Conservation (phyloP, 2,113 vertebrate genomes). For the Lepidothrix coronata region DNA sequence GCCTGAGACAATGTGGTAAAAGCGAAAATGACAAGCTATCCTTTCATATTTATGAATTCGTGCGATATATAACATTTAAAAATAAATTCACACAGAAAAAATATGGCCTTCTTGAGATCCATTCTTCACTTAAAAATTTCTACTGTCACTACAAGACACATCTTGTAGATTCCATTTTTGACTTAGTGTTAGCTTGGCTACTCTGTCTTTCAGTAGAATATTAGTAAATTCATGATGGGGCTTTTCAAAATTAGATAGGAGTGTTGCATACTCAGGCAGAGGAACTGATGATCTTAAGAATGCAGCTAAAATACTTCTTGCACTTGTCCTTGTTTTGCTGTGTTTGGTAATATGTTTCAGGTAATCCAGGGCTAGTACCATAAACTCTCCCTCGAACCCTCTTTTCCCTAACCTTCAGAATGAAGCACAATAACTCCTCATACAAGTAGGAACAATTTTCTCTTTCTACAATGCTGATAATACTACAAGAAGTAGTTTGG, state of each 20-base stretch:
- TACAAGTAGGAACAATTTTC: background rate
- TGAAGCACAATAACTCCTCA: background rate
- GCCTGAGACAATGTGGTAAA: background rate
- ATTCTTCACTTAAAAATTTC: background rate
- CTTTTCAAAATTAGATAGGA: background rate
- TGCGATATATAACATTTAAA: background rate
- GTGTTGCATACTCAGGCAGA: background rate
- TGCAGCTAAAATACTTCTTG: background rate
- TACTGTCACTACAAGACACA: background rate
- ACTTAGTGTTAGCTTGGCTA: background rate
- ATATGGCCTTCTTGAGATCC: background rate
- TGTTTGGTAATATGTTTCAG: background rate
- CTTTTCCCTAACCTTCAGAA: background rate
- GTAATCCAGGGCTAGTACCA: background rate
- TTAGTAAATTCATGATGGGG: background rate
- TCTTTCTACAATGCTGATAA: background rate
- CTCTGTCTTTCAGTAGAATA: background rate
- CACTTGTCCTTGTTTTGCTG: background rate
- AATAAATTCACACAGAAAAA: background rate
- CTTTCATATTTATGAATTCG: background rate
- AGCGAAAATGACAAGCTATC: background rate
- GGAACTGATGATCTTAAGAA: background rate
- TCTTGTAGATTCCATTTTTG: background rate
- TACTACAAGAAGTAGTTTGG: background rate
- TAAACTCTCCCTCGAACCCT: background rate